Evolutionary conservation across 35 echinoderm and acorn worm species (phyloP).

Genomic region (Holothuria glaberrima): DNA sequence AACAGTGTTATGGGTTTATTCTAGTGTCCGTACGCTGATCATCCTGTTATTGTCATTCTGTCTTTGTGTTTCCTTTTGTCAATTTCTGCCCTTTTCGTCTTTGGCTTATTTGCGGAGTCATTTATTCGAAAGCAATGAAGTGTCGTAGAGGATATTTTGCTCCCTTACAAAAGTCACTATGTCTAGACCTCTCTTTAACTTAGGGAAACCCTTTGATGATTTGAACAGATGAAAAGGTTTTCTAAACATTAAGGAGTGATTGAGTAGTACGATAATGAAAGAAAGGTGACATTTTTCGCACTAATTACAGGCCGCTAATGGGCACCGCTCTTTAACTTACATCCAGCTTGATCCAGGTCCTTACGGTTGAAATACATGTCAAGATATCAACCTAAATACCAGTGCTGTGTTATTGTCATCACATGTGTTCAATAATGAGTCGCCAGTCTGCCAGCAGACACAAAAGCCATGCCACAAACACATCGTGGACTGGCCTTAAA

Average conservation of each 20-base stretch:
- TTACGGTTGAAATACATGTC: no score
- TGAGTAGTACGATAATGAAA: slow-evolving; percentile 41
- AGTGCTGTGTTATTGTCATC: no score
- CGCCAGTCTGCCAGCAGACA: no score
- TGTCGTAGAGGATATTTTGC: slow-evolving; percentile 9
- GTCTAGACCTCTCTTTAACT: slow-evolving; percentile 32
- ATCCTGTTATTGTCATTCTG: slow-evolving; percentile 24
- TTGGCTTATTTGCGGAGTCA: slow-evolving; percentile 37
- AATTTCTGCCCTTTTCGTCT: not conserved
- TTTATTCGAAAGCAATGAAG: slow-evolving; percentile 1
- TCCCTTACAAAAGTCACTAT: slow-evolving; percentile 34
- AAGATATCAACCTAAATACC: no score
- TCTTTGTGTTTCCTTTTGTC: slow-evolving; percentile 53
- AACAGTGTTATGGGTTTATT: slow-evolving; percentile 11
- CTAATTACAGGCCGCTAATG: slow-evolving; percentile 38
- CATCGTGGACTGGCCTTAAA: no score
- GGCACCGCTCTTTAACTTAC: slow-evolving; percentile 25
- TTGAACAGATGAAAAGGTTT: not conserved
- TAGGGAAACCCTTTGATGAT: not conserved
- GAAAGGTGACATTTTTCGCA: slow-evolving; percentile 31
- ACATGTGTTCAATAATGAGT: no score
- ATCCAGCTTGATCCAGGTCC: not conserved
- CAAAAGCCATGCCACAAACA: no score
- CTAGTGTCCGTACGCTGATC: not conserved
- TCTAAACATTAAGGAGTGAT: slow-evolving; percentile 34